A percentile compares a stretch with the other conserved stretches of the same genome.
Evolutionary conservation across 1,140 invertebrate genomes (phyloP).

Genomic region (Drosophila setifemur): DNA sequence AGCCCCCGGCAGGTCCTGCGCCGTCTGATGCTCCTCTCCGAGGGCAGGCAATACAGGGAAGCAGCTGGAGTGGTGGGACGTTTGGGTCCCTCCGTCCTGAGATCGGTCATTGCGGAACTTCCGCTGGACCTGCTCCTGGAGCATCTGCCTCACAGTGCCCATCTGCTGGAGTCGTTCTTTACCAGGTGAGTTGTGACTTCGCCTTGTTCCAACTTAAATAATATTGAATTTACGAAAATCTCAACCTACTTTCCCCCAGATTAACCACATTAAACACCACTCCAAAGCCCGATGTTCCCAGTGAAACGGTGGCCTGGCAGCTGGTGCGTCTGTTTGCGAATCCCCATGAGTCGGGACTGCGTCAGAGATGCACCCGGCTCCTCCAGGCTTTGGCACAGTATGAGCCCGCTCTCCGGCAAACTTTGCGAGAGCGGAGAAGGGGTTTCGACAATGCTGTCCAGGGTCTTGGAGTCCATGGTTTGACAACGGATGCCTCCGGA

Average conservation of each 20-base stretch:
- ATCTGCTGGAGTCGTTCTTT: constrained; percentile 93
- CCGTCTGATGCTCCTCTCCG: constrained; percentile 88
- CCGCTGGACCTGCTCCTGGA: constrained; percentile 94
- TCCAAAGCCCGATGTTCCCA: constrained; percentile 86
- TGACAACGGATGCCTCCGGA: constrained; percentile 86
- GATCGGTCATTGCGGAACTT: constrained; percentile 88
- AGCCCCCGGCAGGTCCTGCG: constrained; percentile 89
- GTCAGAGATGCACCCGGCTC: constrained; percentile 84
- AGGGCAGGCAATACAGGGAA: constrained; percentile 90
- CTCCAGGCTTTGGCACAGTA: constrained; percentile 84
- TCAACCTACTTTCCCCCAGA: constrained; percentile 82
- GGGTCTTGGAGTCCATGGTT: constrained; percentile 93
- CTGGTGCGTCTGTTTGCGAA: constrained; percentile 90
- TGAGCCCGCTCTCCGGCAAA: constrained; percentile 84
- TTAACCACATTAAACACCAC: constrained; percentile 84
- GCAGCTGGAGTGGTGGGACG: constrained; percentile 90
- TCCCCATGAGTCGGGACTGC: constrained; percentile 85
- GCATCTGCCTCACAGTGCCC: constrained; percentile 92
- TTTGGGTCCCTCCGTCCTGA: constrained; percentile 88
- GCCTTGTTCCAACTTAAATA: not conserved
- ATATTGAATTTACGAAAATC: not conserved
- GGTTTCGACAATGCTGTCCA: constrained; percentile 92
- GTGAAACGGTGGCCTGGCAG: constrained; percentile 90
- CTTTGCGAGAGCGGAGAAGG: constrained; percentile 86
- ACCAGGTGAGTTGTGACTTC: constrained; percentile 85